Evolutionary conservation across 1,140 invertebrate species (phyloP).

Genomic region (Oncopeltus fasciatus): DNA sequence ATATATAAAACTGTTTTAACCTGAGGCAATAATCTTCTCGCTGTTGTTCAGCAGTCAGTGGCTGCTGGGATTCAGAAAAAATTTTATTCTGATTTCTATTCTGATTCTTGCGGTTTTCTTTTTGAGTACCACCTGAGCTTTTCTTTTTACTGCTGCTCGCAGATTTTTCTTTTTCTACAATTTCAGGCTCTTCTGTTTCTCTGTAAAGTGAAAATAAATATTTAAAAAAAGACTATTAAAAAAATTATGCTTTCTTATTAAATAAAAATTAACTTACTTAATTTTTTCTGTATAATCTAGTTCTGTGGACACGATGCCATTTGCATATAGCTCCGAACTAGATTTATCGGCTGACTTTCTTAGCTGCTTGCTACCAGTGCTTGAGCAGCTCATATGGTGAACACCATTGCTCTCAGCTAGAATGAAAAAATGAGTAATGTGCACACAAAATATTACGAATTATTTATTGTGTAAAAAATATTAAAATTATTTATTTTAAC

Average conservation of each 20-base stretch:
- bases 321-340: constrained; percentile 31
- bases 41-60: constrained; percentile 32
- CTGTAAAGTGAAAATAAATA: constrained; percentile 25
- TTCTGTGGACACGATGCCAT: constrained; percentile 35
- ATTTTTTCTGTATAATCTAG: constrained; percentile 39
- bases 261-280: constrained; percentile 29
- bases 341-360: constrained; percentile 39
- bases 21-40: constrained; percentile 45
- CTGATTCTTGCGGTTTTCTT: constrained; percentile 7
- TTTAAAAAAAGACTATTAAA: neutral
- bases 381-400: constrained; percentile 7
- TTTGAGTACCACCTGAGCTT: neutral
- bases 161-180: constrained; percentile 39
- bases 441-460: too few species aligned
- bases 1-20: constrained; percentile 27
- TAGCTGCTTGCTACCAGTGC: constrained; percentile 24
- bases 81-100: constrained; percentile 25
- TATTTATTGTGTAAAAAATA: too few species aligned
- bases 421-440: neutral
- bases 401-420: constrained; percentile 19
- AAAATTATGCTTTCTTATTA: neutral
- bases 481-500: too few species aligned
- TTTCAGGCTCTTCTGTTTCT: constrained; percentile 39
- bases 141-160: constrained; percentile 23
- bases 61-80: constrained; percentile 30